Evolutionary conservation across 2,888 invertebrate species (phyloP).

Genomic region (Drosophila antonietae): DNA sequence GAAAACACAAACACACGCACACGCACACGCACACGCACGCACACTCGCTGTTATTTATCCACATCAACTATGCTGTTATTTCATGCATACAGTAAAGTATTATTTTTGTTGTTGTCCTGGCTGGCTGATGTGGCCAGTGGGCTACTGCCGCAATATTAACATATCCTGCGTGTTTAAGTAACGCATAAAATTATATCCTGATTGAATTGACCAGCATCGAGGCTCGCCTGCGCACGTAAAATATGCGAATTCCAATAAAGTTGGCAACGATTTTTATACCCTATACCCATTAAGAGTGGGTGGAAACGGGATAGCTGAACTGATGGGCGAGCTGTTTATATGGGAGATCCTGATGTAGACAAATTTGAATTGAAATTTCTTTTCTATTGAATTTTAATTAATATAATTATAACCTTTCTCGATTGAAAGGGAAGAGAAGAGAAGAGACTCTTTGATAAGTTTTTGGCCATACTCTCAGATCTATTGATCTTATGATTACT

Average conservation of each 20-base stretch:
- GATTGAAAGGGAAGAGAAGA: background rate
- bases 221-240: constrained; percentile 66
- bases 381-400: background rate
- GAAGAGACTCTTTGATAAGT: background rate
- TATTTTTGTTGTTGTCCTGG: constrained; percentile 28
- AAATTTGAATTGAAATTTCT: background rate
- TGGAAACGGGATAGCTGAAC: background rate
- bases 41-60: constrained; percentile 55
- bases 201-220: constrained; percentile 73
- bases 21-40: constrained; percentile 1
- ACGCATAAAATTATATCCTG: constrained; percentile 81
- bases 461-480: background rate
- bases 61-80: constrained; percentile 67
- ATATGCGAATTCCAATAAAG: constrained; percentile 79
- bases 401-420: background rate
- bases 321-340: background rate
- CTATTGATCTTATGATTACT: background rate
- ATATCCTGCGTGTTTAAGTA: constrained; percentile 81
- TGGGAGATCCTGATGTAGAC: background rate
- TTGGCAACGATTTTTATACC: constrained; percentile 54
- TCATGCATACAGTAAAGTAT: constrained; percentile 57
- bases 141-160: constrained; percentile 69
- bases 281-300: background rate
- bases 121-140: constrained; percentile 28
- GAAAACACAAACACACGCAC: constrained; percentile 41